A percentile compares a stretch with the other conserved stretches of the same genome.
phyloP scores from a whole-genome alignment of 35 echinoderm and acorn worm species.

The Ophioderma brevispina region DNA sequence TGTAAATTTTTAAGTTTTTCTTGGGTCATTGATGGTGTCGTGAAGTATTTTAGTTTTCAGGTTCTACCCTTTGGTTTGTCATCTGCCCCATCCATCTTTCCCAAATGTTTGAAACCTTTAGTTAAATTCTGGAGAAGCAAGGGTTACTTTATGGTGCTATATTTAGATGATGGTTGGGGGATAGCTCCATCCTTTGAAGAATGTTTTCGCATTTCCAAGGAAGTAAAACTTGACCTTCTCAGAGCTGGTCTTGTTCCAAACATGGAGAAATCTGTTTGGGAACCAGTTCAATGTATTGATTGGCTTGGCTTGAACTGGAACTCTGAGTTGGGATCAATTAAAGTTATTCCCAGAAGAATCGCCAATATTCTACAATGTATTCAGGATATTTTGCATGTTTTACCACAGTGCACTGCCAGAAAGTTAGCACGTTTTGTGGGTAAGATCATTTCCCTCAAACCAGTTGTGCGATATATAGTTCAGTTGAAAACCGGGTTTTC shows the following conservation, averaged over 20 bases:
- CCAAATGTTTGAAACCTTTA: conserved; percentile 18
- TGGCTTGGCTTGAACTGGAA: conserved; percentile 11
- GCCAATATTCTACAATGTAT: neutral
- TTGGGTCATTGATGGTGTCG: conserved; percentile 11
- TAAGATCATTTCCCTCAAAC: conserved; percentile 1
- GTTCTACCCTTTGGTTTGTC: conserved; percentile 33
- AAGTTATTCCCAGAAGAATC: conserved; percentile 12
- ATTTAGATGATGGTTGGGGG: conserved; percentile 24
- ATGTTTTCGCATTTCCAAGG: neutral
- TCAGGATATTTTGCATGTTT: neutral
- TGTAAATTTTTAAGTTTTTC: conserved; percentile 21
- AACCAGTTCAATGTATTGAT: neutral
- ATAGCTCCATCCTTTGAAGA: neutral
- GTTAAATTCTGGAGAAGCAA: neutral
- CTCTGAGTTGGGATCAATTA: neutral
- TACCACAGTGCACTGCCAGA: neutral
- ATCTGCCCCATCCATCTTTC: conserved; percentile 20
- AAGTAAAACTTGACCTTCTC: neutral
- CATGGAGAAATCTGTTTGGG: neutral
- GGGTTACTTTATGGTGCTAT: neutral
- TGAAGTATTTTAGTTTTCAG: conserved; percentile 14
- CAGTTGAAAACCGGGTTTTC: neutral
- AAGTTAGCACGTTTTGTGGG: neutral
- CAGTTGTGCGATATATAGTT: neutral
- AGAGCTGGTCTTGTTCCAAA: conserved; percentile 7